Evolutionary conservation across 2,888 invertebrate genomes (phyloP), one percentile per base, ranked within the genome.

Genomic region (Choristoneura rosaceana): DNA sequence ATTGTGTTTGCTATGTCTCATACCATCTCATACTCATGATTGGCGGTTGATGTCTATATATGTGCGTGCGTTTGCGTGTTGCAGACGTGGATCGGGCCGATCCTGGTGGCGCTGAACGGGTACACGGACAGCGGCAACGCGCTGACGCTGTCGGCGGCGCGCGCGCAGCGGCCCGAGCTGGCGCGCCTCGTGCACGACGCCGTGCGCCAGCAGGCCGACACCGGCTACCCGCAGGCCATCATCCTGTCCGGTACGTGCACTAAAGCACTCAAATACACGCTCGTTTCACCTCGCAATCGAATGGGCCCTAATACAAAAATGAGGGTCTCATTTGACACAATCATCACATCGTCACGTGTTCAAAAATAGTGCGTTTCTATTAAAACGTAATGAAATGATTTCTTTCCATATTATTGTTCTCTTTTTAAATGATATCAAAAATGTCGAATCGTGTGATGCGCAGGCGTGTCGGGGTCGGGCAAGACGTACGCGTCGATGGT

Each of bases 401-500:
- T n/a, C n/a, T n/a, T n/a, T n/a, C n/a, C n/a, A n/a, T n/a, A n/a
- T n/a, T n/a, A n/a, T n/a, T n/a, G 25, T 25, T 25, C 25, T 25
- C 25, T 25, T 2, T 25, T 25, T 25, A 25, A 25, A 25, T 25
- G 25, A 25, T 25, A 34, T 7, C 7, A 4, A 4, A 38, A 38
- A 38, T 4, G 38, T 38, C 7, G 0, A 38, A 15, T 43, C 12
- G 33, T 34, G 47, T 55, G 79, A 80, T 0, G 12, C 12, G 76
- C 93, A 96, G 98, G 98, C 65, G 97, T 97, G 70, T 98, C 98
- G 79, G 99, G 99, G 33, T 98, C 98, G 33, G 99, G 99, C 38
- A 99, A 99, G 94, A 99, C 99, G 71, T 97, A 98, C 89, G 97
- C 98, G 75, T 98, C 98, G 25, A 98, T 98, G 98, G 94, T 98